Evolutionary conservation across 2,113 vertebrate species (phyloP).

Genomic region (Nothobranchius kuhntae): DNA sequence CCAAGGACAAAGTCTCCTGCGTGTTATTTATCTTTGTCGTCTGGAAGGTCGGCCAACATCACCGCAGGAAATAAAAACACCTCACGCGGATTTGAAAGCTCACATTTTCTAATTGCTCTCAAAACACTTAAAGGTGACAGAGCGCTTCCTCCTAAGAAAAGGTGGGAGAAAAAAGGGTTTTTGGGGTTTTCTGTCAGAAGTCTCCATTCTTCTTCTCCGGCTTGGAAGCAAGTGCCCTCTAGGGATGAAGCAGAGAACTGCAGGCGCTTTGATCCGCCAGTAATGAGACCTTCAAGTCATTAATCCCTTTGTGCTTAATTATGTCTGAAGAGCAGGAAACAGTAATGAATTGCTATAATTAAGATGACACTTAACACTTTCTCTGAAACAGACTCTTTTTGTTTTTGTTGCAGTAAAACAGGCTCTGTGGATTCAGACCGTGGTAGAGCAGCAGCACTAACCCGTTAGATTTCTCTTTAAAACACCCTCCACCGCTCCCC

Average conservation of each 20-base stretch:
- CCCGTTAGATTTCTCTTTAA: neutral
- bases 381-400: slow-evolving; percentile 4
- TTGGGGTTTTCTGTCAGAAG: slow-evolving; percentile 27
- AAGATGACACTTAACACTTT: slow-evolving; percentile 36
- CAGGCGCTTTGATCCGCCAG: slow-evolving; percentile 59
- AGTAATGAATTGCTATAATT: slow-evolving; percentile 54
- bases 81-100: slow-evolving; percentile 20
- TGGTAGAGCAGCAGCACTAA: neutral
- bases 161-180: neutral
- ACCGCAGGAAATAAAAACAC: slow-evolving; percentile 49
- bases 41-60: slow-evolving; percentile 47
- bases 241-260: slow-evolving; percentile 58
- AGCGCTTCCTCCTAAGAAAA: neutral
- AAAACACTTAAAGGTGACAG: slow-evolving; percentile 2
- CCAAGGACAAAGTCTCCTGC: slow-evolving; percentile 24
- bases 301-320: slow-evolving; percentile 64
- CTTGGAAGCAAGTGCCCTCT: slow-evolving; percentile 66
- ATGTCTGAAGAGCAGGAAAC: slow-evolving; percentile 32
- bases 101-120: slow-evolving; percentile 22
- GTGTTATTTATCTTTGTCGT: slow-evolving; percentile 14
- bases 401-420: slow-evolving; percentile 6
- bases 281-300: slow-evolving; percentile 67
- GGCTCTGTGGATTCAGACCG: accelerated
- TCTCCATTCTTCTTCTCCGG: slow-evolving; percentile 40
- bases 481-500: no score